Percentiles rank a stretch among this genome's conserved stretches.
These are phyloP conservation scores for Neoitamus cyanurus DNA, from an alignment of 2,888 invertebrate genomes.

Conservation along the genomic window DNA sequence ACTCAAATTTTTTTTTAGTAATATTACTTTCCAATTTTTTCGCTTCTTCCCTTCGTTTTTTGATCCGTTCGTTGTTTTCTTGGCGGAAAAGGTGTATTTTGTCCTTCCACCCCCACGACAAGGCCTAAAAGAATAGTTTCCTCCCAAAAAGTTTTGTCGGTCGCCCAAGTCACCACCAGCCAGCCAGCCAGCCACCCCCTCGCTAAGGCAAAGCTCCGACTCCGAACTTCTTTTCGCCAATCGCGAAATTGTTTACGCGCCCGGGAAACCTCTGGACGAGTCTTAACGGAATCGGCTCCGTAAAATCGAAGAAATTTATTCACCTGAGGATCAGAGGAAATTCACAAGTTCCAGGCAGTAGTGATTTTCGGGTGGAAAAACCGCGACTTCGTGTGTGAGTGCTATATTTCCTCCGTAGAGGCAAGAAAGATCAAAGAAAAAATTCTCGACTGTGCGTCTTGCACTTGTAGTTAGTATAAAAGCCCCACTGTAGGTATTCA, in stretches of 20 bases:
- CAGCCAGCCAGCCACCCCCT: background rate
- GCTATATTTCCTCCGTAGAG: conserved; percentile 13
- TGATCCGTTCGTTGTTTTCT: conserved; percentile 33
- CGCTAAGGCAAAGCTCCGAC: background rate
- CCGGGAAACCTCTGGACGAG: background rate
- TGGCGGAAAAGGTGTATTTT: conserved; percentile 49
- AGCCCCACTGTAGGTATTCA: conserved; percentile 13
- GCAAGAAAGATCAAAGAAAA: conserved; percentile 1
- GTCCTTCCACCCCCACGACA: conserved; percentile 9
- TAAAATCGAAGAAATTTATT: background rate
- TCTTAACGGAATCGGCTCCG: background rate
- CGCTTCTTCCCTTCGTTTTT: conserved; percentile 25
- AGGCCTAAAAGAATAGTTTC: conserved; percentile 25
- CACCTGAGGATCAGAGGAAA: background rate
- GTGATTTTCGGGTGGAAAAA: conserved; percentile 19
- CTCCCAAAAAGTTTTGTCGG: conserved; percentile 5
- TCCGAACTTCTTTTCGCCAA: background rate
- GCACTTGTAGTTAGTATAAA: conserved; percentile 22
- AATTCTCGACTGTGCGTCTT: background rate
- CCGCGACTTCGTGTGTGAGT: conserved; percentile 25
- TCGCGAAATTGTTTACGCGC: conserved; percentile 27
- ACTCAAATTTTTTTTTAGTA: conserved; percentile 22
- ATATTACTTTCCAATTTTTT: conserved; percentile 41
- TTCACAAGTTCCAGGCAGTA: background rate
- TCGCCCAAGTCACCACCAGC: conserved; percentile 12